Base-by-base conservation (phyloP, 1,140 invertebrate genomes). In the Pseudomyrmex flavicornis region DNA sequence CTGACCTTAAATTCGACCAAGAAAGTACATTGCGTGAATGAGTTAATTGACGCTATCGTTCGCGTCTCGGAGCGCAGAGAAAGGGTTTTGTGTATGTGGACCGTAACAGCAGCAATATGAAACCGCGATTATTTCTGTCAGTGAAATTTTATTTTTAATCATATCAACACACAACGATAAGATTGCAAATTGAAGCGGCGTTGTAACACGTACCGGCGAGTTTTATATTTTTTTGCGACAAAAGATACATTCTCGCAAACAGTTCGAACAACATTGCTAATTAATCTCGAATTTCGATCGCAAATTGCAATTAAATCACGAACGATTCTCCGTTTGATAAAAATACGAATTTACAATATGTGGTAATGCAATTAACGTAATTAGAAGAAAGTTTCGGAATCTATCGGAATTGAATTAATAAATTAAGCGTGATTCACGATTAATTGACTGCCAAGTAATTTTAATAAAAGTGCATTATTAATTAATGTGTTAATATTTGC, bases 21-120 rank as follows among this genome's bases (percentile, higher is more conserved):
- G 72, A 77, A 86, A 86, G 65, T 85, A 17, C 20, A 26, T 72
- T 72, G 70, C 77, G 84, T 83, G 59, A 85, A 85, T 85, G 75
- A 70, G 22, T 48, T 84, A 84, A 86, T 86, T 80, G 73, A 76
- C 58, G 56, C 10, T 10, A 73, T 82, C 61, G 59, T 70, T 22
- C n/a, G 74, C 22, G 46, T 17, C 10, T 2, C 48, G n/a, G 12
- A 17, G 22, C 0, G 4, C 12, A 26, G 58, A 26, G 50, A 46
- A 65, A 52, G 20, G 50, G 74, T 63, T 63, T n/a, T n/a, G 13
- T 74, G n/a, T 70, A 74, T 80, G 62, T 85, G 85, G 85, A 86
- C 69, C 70, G 75, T 75, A 65, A 86, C 75, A 12, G 3, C 9
- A 56, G 10, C 8, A 13, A 82, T 75, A 82, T 75, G 59, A 74